Percentiles rank a stretch among this genome's conserved stretches.
Conservation (phyloP, 2,797 vertebrate species). For the Menidia menidia region DNA sequence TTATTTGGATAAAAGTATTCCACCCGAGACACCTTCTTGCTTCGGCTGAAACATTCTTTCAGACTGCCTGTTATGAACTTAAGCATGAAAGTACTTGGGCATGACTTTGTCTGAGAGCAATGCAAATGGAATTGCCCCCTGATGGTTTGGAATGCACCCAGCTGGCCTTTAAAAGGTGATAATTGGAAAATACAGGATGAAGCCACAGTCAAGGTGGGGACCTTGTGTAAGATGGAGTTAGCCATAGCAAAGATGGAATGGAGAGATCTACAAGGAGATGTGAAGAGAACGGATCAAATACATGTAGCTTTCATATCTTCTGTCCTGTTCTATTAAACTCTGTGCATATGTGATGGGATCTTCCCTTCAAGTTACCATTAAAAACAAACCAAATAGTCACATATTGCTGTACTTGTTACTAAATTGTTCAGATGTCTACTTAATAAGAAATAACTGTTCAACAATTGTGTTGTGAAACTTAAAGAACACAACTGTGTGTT, state of each 20-base stretch:
- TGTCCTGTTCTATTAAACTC: neutral
- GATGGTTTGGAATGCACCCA: slow-evolving; percentile 98
- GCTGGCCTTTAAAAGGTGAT: slow-evolving; percentile 99
- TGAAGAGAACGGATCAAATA: slow-evolving; percentile 15
- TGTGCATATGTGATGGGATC: neutral
- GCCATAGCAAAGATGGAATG: slow-evolving; percentile 64
- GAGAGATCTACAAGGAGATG: slow-evolving; percentile 25
- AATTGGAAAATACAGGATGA: slow-evolving; percentile 99
- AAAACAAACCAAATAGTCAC: neutral
- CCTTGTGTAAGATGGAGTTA: slow-evolving; percentile 88
- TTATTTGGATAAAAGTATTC: slow-evolving; percentile 16
- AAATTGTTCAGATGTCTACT: no score
- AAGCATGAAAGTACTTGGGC: slow-evolving; percentile 95
- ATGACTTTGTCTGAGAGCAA: slow-evolving; percentile 98
- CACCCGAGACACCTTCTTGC: slow-evolving; percentile 13
- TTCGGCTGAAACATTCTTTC: slow-evolving; percentile 58
- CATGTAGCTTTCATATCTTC: neutral
- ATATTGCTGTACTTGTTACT: neutral
- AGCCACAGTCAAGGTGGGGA: slow-evolving; percentile 92
- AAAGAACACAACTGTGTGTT: no score
- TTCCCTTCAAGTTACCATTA: neutral
- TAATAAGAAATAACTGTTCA: no score
- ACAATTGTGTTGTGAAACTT: no score
- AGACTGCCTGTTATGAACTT: slow-evolving; percentile 93
- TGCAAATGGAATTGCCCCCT: slow-evolving; percentile 99